Conservation (phyloP, 2,888 invertebrate species). For the Bursaphelenchus okinawaensis region DNA sequence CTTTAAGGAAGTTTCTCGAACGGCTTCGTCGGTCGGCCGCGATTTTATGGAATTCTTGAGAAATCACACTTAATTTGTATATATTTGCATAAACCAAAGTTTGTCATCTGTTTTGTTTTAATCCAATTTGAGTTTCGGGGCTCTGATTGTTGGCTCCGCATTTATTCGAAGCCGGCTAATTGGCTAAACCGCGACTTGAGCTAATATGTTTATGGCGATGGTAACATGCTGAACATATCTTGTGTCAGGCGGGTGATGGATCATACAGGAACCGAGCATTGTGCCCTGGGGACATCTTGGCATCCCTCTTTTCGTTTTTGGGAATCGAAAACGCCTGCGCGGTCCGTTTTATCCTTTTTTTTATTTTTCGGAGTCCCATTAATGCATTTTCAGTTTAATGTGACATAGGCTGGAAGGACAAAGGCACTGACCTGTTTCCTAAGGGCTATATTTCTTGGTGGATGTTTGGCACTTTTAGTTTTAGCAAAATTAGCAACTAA, state of each 20-base stretch:
- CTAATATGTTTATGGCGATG: too few relatives aligned
- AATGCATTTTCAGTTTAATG: background rate
- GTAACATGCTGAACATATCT: too few relatives aligned
- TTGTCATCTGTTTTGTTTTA: background rate
- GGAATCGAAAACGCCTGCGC: background rate
- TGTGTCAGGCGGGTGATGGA: background rate
- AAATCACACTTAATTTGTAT: background rate
- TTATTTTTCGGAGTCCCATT: background rate
- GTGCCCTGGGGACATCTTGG: background rate
- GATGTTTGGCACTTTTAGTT: too few relatives aligned
- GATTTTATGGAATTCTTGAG: background rate
- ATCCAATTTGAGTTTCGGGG: background rate
- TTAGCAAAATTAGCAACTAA: too few relatives aligned
- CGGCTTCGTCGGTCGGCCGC: background rate
- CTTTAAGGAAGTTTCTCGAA: slow-evolving; percentile 13
- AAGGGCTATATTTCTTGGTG: too few relatives aligned
- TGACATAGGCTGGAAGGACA: background rate
- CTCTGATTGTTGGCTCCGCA: background rate
- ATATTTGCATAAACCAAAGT: background rate
- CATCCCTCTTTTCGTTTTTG: background rate
- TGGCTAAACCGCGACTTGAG: too few relatives aligned
- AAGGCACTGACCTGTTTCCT: background rate
- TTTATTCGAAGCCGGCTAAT: background rate
- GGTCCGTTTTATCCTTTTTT: background rate
- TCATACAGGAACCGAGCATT: background rate